Evolutionary conservation across 30 jellyfish, hydroid and myxozoan species (phyloP).

Genomic region (Aurelia aurita complex sp. Pacific): DNA sequence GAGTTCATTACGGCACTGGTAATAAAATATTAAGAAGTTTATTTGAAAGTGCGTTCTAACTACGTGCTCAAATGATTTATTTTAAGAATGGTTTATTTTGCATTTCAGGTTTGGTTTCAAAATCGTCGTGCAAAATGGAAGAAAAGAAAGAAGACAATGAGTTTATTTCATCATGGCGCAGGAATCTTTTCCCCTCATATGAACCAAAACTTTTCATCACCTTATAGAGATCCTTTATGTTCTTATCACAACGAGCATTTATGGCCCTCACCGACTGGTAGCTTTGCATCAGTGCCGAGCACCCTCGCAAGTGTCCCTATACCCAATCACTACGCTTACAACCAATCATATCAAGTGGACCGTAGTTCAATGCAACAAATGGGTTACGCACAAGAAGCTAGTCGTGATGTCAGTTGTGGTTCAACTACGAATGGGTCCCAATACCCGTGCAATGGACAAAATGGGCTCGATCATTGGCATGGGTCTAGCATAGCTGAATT

Average conservation of each 20-base stretch:
- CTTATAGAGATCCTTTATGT: conserved; percentile 83
- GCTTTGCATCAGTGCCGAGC: conserved; percentile 62
- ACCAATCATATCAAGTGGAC: conserved; percentile 83
- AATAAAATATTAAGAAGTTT: no score
- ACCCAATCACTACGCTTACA: conserved; percentile 71
- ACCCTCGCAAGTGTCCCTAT: conserved; percentile 59
- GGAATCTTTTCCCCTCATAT: conserved; percentile 90
- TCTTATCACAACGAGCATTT: conserved; percentile 89
- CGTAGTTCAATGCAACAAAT: conserved; percentile 73
- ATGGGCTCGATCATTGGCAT: conserved; percentile 88
- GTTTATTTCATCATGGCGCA: conserved; percentile 89
- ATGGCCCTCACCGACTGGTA: conserved; percentile 88
- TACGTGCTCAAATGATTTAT: no score
- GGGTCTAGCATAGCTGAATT: conserved; percentile 88
- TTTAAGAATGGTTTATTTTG: not conserved
- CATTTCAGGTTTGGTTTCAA: conserved; percentile 96
- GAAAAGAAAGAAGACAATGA: conserved; percentile 97
- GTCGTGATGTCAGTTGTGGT: conserved; percentile 71
- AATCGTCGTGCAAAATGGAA: conserved; percentile 99
- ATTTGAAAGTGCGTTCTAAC: no score
- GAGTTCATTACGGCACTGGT: no score
- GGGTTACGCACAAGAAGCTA: conserved; percentile 68
- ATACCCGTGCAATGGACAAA: conserved; percentile 82
- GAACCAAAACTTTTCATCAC: conserved; percentile 81
- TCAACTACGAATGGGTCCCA: conserved; percentile 59